These are phyloP conservation scores for Allygus modestus DNA, from an alignment of 2,888 invertebrate species.

Conservation along the genomic window DNA sequence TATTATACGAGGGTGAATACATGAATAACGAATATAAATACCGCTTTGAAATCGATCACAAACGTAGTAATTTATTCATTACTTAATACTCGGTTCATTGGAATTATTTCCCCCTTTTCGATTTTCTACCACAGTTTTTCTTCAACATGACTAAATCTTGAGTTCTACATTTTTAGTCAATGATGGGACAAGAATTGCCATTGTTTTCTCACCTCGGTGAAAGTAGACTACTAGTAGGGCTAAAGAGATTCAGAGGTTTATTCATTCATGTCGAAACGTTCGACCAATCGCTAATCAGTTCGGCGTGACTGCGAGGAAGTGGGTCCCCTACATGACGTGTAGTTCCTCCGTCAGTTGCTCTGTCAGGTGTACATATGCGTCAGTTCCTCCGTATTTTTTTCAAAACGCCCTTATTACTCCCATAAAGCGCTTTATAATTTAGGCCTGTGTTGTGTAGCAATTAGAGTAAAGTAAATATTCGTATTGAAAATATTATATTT, in stretches of 20 bases:
- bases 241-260: constrained; percentile 43
- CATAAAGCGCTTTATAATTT: no score
- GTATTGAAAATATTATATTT: no score
- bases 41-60: no score
- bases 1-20: background rate
- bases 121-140: no score
- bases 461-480: no score
- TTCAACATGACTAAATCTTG: no score
- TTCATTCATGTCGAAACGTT: constrained; percentile 20
- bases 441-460: no score
- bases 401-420: no score
- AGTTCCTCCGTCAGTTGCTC: no score
- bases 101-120: background rate
- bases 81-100: background rate
- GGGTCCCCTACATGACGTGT: constrained; percentile 17
- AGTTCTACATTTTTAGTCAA: background rate
- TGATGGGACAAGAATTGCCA: background rate
- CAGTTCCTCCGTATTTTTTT: no score
- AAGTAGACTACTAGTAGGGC: constrained; percentile 32
- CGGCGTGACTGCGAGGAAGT: background rate
- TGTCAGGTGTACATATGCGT: background rate
- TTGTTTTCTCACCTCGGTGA: background rate
- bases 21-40: background rate
- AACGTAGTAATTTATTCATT: background rate
- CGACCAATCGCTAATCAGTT: background rate